Conservation (phyloP, 1,140 invertebrate genomes). For the Tribolium madens region DNA sequence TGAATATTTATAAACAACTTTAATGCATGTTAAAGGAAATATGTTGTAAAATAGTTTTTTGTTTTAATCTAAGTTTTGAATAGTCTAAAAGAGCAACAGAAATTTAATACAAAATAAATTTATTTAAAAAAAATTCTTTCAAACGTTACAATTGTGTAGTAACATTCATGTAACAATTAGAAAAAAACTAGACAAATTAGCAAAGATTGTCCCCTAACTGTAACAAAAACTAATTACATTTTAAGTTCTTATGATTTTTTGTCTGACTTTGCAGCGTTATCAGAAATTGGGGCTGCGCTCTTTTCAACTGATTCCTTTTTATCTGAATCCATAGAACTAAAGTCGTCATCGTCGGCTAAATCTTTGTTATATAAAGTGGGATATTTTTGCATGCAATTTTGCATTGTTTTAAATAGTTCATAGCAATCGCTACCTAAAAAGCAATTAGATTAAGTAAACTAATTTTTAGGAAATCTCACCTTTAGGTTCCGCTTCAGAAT, state of each 20-base stretch:
- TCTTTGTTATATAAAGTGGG: slow-evolving; percentile 87
- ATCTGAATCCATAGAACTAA: slow-evolving; percentile 55
- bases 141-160: neutral
- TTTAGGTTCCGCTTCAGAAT: slow-evolving; percentile 75
- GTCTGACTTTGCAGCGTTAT: neutral
- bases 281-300: neutral
- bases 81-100: too few relatives aligned
- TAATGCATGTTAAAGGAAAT: too few relatives aligned
- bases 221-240: neutral
- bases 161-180: slow-evolving; percentile 10
- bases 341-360: slow-evolving; percentile 69
- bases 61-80: too few relatives aligned
- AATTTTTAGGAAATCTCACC: slow-evolving; percentile 61
- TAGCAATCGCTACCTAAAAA: slow-evolving; percentile 85
- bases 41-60: too few relatives aligned
- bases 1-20: too few relatives aligned
- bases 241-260: slow-evolving; percentile 20
- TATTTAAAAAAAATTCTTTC: too few relatives aligned
- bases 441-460: slow-evolving; percentile 7
- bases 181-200: slow-evolving; percentile 24
- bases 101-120: too few relatives aligned
- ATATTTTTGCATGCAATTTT: slow-evolving; percentile 91
- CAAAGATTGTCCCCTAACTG: slow-evolving; percentile 19
- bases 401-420: slow-evolving; percentile 91
- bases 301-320: slow-evolving; percentile 20